Percentiles rank a stretch among this genome's conserved stretches.
These are phyloP conservation scores for Nomada ferruginata DNA, from an alignment of 2,888 invertebrate genomes.

Conservation along the genomic window DNA sequence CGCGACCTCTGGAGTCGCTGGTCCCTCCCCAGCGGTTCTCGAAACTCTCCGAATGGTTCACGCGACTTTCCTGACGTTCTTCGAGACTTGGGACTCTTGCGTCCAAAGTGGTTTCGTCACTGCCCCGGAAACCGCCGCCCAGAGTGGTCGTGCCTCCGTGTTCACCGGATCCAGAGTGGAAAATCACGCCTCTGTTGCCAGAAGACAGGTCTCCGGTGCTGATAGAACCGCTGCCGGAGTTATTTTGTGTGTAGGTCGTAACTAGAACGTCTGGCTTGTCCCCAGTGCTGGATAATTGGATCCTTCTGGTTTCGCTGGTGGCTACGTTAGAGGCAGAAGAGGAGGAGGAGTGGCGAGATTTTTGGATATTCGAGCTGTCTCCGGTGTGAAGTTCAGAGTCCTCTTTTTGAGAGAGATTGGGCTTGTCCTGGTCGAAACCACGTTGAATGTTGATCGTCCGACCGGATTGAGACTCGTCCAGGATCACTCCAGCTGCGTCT, in stretches of 20 bases:
- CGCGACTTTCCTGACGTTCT: slow-evolving; percentile 2
- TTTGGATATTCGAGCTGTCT: slow-evolving; percentile 64
- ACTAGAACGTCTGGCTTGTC: slow-evolving; percentile 61
- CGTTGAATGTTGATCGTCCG: slow-evolving; percentile 73
- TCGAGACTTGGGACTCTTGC: slow-evolving; percentile 32
- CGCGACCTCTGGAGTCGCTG: slow-evolving; percentile 12
- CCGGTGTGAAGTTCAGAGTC: slow-evolving; percentile 60
- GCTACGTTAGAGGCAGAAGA: slow-evolving; percentile 35
- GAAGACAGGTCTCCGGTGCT: slow-evolving; percentile 25
- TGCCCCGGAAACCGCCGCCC: slow-evolving; percentile 48
- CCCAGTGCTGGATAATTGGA: slow-evolving; percentile 59
- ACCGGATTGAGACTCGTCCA: slow-evolving; percentile 69
- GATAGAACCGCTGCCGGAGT: slow-evolving; percentile 54
- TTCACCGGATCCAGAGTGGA: slow-evolving; percentile 63
- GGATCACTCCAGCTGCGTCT: slow-evolving; percentile 70
- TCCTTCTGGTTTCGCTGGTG: slow-evolving; percentile 51
- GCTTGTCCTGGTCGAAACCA: slow-evolving; percentile 66
- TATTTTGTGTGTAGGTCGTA: slow-evolving; percentile 71
- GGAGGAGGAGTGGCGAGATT: slow-evolving; percentile 58
- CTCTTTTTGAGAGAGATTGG: slow-evolving; percentile 50
- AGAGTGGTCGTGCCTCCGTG: slow-evolving; percentile 32
- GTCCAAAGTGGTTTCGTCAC: slow-evolving; percentile 42
- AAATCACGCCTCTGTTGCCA: slow-evolving; percentile 53
- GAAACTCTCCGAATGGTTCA: slow-evolving; percentile 37
- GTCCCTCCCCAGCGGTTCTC: slow-evolving; percentile 56